Conservation (phyloP, 2,888 invertebrate genomes). For the Abrostola triplasia region DNA sequence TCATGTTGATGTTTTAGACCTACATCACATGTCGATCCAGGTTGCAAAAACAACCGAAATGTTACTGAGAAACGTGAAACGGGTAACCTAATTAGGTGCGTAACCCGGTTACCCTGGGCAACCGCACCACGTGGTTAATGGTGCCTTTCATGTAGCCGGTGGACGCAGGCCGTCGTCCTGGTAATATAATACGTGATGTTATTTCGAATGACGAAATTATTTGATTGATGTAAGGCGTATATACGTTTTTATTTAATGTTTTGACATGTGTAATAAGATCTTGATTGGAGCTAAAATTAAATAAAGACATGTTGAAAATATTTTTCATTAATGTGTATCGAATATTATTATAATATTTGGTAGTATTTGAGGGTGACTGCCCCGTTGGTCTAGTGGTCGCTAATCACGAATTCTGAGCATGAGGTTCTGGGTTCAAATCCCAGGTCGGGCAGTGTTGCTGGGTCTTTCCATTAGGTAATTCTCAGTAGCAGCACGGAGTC, state of each 20-base stretch:
- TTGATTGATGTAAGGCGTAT: conserved; percentile 39
- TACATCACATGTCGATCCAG: conserved; percentile 54
- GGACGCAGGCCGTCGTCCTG: conserved; percentile 34
- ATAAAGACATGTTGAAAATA: too few species aligned
- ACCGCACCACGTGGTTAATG: conserved; percentile 50
- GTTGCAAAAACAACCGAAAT: conserved; percentile 71
- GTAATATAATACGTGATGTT: conserved; percentile 41
- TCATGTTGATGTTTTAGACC: conserved; percentile 25
- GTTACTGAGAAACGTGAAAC: conserved; percentile 65
- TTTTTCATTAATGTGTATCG: too few species aligned
- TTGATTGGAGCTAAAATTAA: neutral
- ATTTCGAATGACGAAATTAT: conserved; percentile 41
- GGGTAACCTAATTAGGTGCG: conserved; percentile 70
- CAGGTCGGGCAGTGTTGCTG: too few species aligned
- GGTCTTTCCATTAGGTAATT: too few species aligned
- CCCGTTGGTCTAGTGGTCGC: too few species aligned
- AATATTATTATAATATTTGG: too few species aligned
- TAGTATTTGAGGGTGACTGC: too few species aligned
- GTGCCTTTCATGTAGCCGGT: conserved; percentile 42
- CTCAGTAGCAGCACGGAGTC: too few species aligned
- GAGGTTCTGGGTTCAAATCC: too few species aligned
- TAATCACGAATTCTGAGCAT: too few species aligned
- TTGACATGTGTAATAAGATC: conserved; percentile 13
- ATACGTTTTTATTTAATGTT: conserved; percentile 21
- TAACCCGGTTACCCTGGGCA: conserved; percentile 76